phyloP scores from a whole-genome alignment of 64 coral and sea anemone species.

The Exaiptasia diaphana region DNA sequence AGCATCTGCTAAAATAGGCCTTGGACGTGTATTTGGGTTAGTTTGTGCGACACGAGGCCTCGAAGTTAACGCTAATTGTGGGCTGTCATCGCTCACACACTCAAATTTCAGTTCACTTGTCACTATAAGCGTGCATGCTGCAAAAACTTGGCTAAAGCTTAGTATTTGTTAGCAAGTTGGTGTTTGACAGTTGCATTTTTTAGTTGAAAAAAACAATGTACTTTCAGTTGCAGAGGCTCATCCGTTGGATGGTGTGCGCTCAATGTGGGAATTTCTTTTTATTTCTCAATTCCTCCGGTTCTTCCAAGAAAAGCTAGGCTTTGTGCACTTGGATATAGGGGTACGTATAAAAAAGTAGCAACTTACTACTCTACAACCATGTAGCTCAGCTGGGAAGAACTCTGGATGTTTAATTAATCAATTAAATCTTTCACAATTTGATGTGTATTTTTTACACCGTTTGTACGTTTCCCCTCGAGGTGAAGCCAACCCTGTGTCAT shows the following conservation, averaged over 20 bases:
- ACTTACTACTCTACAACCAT: too few relatives aligned
- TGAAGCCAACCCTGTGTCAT: too few relatives aligned
- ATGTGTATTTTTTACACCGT: too few relatives aligned
- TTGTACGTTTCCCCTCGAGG: too few relatives aligned
- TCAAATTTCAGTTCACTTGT: slow-evolving; percentile 99
- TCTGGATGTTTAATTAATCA: too few relatives aligned
- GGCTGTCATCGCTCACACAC: slow-evolving; percentile 97
- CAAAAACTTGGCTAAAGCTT: not conserved
- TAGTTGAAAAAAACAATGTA: not conserved
- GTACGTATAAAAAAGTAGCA: slow-evolving; percentile 42
- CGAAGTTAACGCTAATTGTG: slow-evolving; percentile 91
- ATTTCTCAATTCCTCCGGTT: slow-evolving; percentile 96
- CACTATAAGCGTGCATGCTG: slow-evolving; percentile 68
- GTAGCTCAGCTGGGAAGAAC: too few relatives aligned
- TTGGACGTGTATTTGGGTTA: slow-evolving; percentile 50
- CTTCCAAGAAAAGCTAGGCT: slow-evolving; percentile 92
- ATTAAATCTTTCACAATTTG: too few relatives aligned
- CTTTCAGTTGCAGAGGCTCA: slow-evolving; percentile 57
- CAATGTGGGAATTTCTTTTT: slow-evolving; percentile 99
- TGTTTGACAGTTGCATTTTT: not conserved
- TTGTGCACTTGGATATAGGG: slow-evolving; percentile 74
- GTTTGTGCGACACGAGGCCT: slow-evolving; percentile 79
- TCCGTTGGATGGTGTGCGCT: slow-evolving; percentile 78
- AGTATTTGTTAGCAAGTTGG: not conserved
- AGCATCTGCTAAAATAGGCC: slow-evolving; percentile 31